A percentile compares a stretch with the other conserved stretches of the same genome.
These are phyloP conservation scores for Ursus arctos DNA, from an alignment of 2,113 vertebrate species.

Conservation along the genomic window DNA sequence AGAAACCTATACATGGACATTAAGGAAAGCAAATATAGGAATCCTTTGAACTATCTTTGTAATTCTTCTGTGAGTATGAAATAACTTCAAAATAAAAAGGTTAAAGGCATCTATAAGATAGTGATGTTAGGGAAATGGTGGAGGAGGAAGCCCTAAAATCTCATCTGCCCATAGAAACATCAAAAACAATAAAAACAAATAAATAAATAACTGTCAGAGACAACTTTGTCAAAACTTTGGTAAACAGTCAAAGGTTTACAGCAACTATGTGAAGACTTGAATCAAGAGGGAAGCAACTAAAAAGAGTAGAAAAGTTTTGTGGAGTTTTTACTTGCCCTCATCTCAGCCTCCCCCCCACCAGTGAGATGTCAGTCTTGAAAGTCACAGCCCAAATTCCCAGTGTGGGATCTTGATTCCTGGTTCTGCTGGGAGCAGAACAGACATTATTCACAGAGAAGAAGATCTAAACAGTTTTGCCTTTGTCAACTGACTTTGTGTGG, in stretches of 20 bases:
- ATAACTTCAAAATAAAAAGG: background rate
- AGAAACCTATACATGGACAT: background rate
- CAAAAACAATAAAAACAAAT: background rate
- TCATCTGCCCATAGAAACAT: background rate
- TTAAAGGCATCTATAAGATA: background rate
- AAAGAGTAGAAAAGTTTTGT: background rate
- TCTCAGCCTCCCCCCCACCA: accelerated
- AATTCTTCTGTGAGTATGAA: background rate
- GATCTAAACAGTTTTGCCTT: background rate
- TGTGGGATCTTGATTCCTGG: background rate
- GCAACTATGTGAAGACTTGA: background rate
- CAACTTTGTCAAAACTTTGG: background rate
- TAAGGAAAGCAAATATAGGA: background rate
- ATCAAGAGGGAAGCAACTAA: background rate
- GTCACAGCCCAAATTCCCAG: background rate
- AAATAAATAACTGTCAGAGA: background rate
- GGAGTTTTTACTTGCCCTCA: background rate
- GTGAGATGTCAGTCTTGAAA: background rate
- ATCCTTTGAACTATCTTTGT: background rate
- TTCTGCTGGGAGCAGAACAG: background rate
- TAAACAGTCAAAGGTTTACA: background rate
- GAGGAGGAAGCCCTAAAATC: accelerated
- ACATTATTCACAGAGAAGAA: background rate
- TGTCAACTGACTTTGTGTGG: background rate
- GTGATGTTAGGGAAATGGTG: background rate